Conservation (phyloP, 2,797 vertebrate species). For the Falco novaeseelandiae region DNA sequence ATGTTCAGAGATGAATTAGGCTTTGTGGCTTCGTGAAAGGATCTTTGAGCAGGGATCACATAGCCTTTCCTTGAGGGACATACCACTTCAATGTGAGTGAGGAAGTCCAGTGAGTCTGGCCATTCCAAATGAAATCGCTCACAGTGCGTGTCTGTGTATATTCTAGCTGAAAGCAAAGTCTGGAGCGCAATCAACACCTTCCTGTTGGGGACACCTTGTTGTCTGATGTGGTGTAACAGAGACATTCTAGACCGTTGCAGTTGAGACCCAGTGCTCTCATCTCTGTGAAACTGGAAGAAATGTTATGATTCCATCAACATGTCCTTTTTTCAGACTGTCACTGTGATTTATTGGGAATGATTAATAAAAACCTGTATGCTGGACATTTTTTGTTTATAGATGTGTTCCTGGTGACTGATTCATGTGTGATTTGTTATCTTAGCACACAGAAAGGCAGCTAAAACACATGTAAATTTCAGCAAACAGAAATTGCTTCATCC, state of each 20-base stretch:
- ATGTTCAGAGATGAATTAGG: neutral
- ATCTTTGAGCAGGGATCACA: neutral
- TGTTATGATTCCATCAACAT: neutral
- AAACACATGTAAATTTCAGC: neutral
- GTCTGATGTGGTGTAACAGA: neutral
- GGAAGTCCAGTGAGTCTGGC: neutral
- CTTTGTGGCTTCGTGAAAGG: neutral
- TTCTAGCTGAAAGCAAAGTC: neutral
- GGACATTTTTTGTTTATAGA: neutral
- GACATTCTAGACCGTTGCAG: neutral
- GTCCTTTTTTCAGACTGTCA: neutral
- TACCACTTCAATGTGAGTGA: neutral
- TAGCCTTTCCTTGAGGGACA: neutral
- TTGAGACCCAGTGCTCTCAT: neutral
- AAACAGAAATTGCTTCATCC: neutral
- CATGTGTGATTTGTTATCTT: neutral
- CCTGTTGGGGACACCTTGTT: neutral
- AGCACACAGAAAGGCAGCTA: neutral
- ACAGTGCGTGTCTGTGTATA: neutral
- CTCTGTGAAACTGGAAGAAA: neutral
- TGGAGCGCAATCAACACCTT: neutral
- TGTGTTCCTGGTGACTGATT: neutral
- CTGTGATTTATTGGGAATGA: neutral
- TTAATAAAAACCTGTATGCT: neutral
- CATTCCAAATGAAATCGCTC: neutral